These are phyloP conservation scores for Gavia stellata DNA, from an alignment of 2,113 vertebrate genomes.

Conservation along the genomic window DNA sequence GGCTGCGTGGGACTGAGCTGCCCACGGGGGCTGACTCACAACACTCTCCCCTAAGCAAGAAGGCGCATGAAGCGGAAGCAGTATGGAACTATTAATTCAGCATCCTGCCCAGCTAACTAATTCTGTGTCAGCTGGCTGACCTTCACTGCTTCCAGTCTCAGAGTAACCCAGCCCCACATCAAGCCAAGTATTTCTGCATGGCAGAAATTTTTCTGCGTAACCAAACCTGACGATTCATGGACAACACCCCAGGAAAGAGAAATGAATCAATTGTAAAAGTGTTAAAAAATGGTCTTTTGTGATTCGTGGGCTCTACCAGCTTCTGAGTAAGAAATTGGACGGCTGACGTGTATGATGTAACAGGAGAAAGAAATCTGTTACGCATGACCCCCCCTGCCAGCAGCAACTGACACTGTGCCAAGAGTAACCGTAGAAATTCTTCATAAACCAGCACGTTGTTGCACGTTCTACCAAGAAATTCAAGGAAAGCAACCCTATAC, in stretches of 20 bases:
- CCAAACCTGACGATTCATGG: rapidly evolving
- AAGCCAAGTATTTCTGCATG: neutral
- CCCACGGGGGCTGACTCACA: neutral
- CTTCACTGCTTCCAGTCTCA: neutral
- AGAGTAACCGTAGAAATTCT: neutral
- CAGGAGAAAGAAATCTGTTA: neutral
- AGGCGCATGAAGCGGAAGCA: rapidly evolving
- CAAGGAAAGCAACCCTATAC: neutral
- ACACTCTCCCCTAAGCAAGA: neutral
- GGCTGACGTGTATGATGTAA: neutral
- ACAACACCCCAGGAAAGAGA: neutral
- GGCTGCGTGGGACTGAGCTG: rapidly evolving
- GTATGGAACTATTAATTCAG: neutral
- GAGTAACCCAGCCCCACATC: neutral
- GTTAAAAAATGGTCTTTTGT: neutral
- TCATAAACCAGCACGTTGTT: neutral
- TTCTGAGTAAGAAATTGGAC: neutral
- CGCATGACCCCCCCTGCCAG: neutral
- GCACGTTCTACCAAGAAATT: neutral
- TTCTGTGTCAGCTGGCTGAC: neutral
- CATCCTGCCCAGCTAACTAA: neutral
- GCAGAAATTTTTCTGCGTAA: neutral
- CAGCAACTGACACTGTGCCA: neutral
- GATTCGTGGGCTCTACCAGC: neutral
- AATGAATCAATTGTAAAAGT: neutral